Percentiles rank a stretch among this genome's conserved stretches.
These are phyloP conservation scores for Nymphicus hollandicus DNA, from an alignment of 2,113 vertebrate genomes.

Conservation along the genomic window DNA sequence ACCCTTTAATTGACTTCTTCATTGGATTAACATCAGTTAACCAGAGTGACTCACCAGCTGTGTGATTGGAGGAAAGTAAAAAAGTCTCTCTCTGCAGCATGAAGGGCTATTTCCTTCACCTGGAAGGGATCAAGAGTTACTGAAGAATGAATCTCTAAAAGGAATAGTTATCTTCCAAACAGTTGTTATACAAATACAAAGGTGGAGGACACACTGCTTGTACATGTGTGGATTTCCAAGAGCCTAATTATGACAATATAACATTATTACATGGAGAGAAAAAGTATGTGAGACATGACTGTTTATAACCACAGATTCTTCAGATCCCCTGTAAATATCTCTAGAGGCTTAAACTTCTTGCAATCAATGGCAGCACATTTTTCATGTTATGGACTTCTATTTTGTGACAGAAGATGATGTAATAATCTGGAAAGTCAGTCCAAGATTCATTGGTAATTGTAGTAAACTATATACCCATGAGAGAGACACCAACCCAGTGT, in stretches of 20 bases:
- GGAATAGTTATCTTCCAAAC: not conserved
- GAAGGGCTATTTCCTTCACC: not conserved
- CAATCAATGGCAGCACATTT: not conserved
- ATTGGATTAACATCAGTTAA: not conserved
- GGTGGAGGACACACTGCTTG: not conserved
- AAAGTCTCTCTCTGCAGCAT: not conserved
- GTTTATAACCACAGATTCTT: not conserved
- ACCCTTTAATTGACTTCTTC: not conserved
- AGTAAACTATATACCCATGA: not conserved
- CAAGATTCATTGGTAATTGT: not conserved
- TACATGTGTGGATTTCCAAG: not conserved
- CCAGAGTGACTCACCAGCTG: not conserved
- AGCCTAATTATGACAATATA: not conserved
- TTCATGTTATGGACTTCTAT: not conserved
- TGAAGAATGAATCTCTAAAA: not conserved
- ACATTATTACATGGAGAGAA: not conserved
- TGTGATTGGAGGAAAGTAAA: not conserved
- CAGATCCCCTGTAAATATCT: not conserved
- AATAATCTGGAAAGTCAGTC: not conserved
- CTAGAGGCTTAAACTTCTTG: not conserved
- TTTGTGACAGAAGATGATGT: constrained; percentile 7
- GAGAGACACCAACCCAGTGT: not conserved
- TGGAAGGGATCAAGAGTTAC: not conserved
- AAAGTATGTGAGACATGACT: not conserved
- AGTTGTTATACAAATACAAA: not conserved